Conservation (phyloP, 2,888 invertebrate genomes). For the Itoplectis maculator region DNA sequence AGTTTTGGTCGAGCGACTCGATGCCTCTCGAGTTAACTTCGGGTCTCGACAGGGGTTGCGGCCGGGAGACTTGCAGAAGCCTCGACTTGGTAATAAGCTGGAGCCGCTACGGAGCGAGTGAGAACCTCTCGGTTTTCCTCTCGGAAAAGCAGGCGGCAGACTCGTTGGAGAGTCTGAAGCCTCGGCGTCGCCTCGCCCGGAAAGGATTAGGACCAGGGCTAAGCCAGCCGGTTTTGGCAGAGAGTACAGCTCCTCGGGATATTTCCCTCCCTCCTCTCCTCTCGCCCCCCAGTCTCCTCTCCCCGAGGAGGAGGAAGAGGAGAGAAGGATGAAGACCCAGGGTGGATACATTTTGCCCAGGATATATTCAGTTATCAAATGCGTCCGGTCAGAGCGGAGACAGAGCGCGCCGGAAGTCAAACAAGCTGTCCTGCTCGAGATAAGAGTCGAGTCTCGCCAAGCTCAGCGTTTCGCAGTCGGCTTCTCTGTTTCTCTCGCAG, state of each 20-base stretch:
- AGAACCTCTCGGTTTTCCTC: too few relatives aligned
- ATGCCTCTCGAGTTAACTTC: constrained; percentile 57
- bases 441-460: constrained; percentile 75
- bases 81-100: constrained; percentile 71
- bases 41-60: constrained; percentile 57
- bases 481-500: constrained; percentile 63
- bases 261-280: too few relatives aligned
- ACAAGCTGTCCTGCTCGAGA: constrained; percentile 81
- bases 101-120: background rate
- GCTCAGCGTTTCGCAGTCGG: constrained; percentile 56
- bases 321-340: constrained; percentile 12
- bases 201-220: constrained; percentile 80
- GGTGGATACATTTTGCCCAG: constrained; percentile 44
- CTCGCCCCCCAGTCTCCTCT: too few relatives aligned
- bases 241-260: constrained; percentile 36
- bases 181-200: constrained; percentile 68
- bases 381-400: constrained; percentile 80
- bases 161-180: constrained; percentile 33
- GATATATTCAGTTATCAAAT: constrained; percentile 81
- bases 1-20: constrained; percentile 51
- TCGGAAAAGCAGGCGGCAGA: too few relatives aligned
- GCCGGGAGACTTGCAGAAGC: constrained; percentile 56
- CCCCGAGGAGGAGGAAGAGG: constrained; percentile 7
- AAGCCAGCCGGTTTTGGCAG: constrained; percentile 71
- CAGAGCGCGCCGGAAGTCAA: constrained; percentile 80